Evolutionary conservation across 2,888 invertebrate genomes (phyloP).

Genomic region (Brenthis daphne): DNA sequence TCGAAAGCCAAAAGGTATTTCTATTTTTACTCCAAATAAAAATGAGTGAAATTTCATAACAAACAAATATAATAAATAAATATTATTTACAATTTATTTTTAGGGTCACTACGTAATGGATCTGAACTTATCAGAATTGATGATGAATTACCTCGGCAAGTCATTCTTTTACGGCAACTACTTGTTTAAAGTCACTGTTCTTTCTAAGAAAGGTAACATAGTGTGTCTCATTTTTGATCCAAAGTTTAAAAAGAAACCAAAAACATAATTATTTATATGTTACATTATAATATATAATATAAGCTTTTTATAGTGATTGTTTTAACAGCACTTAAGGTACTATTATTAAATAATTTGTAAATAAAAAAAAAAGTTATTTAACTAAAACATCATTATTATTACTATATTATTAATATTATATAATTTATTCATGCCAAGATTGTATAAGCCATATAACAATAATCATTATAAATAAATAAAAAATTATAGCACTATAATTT

Average conservation of each 20-base stretch:
- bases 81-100: slow-evolving; percentile 25
- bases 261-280: slow-evolving; percentile 8
- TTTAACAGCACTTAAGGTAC: neutral
- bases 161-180: slow-evolving; percentile 50
- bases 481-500: too few species aligned
- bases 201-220: slow-evolving; percentile 47
- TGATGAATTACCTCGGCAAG: slow-evolving; percentile 43
- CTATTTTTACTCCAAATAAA: too few species aligned
- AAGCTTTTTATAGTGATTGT: too few species aligned
- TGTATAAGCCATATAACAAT: too few species aligned
- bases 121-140: slow-evolving; percentile 42
- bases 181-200: slow-evolving; percentile 40
- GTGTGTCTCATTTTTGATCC: slow-evolving; percentile 44
- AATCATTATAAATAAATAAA: too few species aligned
- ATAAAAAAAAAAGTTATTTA: too few species aligned
- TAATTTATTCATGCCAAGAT: too few species aligned
- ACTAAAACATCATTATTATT: too few species aligned
- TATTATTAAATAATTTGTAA: neutral
- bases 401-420: too few species aligned
- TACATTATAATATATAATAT: too few species aligned
- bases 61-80: neutral
- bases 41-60: neutral
- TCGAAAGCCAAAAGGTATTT: too few species aligned
- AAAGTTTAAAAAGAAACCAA: slow-evolving; percentile 41
- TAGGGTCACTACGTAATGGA: slow-evolving; percentile 44